phyloP scores from a whole-genome alignment of 2,113 vertebrate genomes.

The Oreochromis aureus region DNA sequence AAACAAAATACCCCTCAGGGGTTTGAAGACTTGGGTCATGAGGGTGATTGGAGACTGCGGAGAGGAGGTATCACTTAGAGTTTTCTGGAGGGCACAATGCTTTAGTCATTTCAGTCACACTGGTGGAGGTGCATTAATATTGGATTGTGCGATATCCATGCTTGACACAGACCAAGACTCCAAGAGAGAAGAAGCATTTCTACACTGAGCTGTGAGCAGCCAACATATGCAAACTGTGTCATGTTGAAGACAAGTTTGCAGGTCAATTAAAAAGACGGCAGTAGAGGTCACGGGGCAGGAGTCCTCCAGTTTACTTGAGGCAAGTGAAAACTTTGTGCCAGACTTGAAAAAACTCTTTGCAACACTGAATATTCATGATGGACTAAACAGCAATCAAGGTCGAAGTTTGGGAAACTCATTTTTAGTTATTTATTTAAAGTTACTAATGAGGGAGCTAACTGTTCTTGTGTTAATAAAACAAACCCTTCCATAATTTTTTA shows the following conservation, averaged over 20 bases:
- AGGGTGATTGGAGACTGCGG: slow-evolving; percentile 35
- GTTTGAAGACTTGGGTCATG: background rate
- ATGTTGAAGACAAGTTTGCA: background rate
- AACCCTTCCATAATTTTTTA: background rate
- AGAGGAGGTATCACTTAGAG: slow-evolving; percentile 18
- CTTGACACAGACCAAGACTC: background rate
- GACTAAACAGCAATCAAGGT: background rate
- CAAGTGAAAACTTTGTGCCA: background rate
- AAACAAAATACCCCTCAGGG: slow-evolving; percentile 41
- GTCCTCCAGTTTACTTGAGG: background rate
- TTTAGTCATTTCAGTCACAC: slow-evolving; percentile 34
- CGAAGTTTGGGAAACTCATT: background rate
- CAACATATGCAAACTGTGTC: background rate
- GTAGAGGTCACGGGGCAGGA: background rate
- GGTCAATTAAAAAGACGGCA: background rate
- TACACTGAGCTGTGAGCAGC: background rate
- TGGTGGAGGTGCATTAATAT: slow-evolving; percentile 50
- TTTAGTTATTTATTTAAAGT: background rate
- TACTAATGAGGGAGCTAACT: background rate
- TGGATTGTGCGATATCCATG: slow-evolving; percentile 11
- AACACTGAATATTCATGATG: background rate
- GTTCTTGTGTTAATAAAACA: background rate
- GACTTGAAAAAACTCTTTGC: background rate
- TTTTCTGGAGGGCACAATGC: slow-evolving; percentile 39
- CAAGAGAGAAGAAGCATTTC: background rate